Evolutionary conservation across 1,140 invertebrate genomes (phyloP).

Genomic region (Zaprionus ornatus): DNA sequence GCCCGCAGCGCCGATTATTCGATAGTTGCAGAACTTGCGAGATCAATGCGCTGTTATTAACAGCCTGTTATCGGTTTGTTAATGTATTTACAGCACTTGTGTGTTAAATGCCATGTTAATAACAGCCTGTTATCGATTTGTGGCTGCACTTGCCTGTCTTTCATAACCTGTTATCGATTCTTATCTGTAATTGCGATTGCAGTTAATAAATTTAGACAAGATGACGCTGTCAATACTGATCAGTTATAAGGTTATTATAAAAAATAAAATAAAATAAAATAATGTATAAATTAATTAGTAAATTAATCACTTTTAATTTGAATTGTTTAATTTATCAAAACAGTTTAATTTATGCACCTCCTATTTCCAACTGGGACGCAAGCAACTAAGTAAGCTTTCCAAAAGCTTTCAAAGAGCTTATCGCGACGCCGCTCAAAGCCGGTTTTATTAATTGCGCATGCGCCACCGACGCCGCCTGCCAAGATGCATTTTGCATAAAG

Average conservation of each 20-base stretch:
- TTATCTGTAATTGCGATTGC: too few relatives aligned
- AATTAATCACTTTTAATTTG: neutral
- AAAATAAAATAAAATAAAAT: neutral
- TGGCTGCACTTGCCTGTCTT: too few relatives aligned
- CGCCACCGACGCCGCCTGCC: slow-evolving; percentile 34
- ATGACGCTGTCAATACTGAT: too few relatives aligned
- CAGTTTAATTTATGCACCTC: too few relatives aligned
- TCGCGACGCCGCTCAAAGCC: slow-evolving; percentile 25
- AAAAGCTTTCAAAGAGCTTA: slow-evolving; percentile 40
- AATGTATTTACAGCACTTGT: neutral
- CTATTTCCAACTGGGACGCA: neutral
- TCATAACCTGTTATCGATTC: too few relatives aligned
- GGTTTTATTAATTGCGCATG: slow-evolving; percentile 66
- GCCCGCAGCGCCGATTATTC: neutral
- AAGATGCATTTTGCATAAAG: slow-evolving; percentile 61
- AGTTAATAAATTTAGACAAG: neutral
- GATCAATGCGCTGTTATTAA: neutral
- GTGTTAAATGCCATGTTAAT: neutral
- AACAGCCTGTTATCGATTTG: neutral
- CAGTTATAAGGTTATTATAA: neutral
- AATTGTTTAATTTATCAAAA: neutral
- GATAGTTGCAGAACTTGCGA: neutral
- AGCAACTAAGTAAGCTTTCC: neutral
- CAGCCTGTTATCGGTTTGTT: neutral
- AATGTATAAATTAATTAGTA: neutral